A percentile compares a stretch with the other conserved stretches of the same genome.
Conservation (phyloP, 2,888 invertebrate species). For the Venusia cambrica region DNA sequence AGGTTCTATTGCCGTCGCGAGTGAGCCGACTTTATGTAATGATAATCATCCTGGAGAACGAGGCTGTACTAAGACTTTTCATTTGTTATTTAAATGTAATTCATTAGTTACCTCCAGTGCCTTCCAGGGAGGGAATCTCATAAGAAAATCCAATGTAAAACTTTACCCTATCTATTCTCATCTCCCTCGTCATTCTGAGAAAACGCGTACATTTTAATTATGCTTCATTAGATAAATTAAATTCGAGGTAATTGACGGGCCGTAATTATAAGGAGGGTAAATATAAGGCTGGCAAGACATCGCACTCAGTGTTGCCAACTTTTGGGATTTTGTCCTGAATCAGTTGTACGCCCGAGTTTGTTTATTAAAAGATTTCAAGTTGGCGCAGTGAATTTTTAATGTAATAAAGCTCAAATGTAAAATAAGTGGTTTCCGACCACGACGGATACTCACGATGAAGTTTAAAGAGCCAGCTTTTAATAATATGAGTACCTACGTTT, state of each 20-base stretch:
- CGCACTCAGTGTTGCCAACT: slow-evolving; percentile 50
- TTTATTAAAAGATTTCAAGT: slow-evolving; percentile 55
- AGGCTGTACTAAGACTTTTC: slow-evolving; percentile 14
- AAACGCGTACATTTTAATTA: slow-evolving; percentile 78
- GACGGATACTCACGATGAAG: too few species aligned
- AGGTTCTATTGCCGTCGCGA: slow-evolving; percentile 4
- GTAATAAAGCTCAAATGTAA: slow-evolving; percentile 42
- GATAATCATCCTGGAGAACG: slow-evolving; percentile 14
- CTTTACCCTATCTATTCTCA: slow-evolving; percentile 40
- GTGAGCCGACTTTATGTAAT: slow-evolving; percentile 12
- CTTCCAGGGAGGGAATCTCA: slow-evolving; percentile 13
- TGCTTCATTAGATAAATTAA: slow-evolving; percentile 80
- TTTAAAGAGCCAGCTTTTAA: too few species aligned
- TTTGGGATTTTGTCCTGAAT: slow-evolving; percentile 39
- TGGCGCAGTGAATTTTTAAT: slow-evolving; percentile 45
- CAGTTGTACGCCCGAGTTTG: slow-evolving; percentile 33
- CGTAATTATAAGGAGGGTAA: slow-evolving; percentile 61
- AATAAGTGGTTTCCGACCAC: slow-evolving; percentile 35
- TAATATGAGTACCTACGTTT: too few species aligned
- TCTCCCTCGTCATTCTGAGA: slow-evolving; percentile 50
- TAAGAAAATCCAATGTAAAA: slow-evolving; percentile 34
- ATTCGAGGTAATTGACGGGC: slow-evolving; percentile 74
- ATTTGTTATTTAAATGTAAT: slow-evolving; percentile 28
- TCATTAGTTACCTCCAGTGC: slow-evolving; percentile 22
- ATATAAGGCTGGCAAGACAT: slow-evolving; percentile 45